phyloP scores from a whole-genome alignment of 2,113 vertebrate species.

The Prochilodus magdalenae region DNA sequence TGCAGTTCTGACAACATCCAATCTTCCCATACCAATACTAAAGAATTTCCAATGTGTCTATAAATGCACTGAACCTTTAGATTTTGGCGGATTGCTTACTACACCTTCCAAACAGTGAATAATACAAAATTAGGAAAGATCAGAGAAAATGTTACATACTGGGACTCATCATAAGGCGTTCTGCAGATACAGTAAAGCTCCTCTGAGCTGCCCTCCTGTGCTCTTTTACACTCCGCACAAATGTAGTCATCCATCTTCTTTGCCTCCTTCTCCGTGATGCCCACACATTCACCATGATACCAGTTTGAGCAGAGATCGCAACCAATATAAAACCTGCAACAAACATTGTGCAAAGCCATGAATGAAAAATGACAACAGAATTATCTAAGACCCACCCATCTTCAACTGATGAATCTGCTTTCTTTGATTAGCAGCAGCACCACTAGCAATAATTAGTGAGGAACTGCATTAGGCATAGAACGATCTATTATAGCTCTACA shows the following conservation, averaged over 20 bases:
- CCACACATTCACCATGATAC: slow-evolving; percentile 98
- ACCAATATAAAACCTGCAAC: slow-evolving; percentile 97
- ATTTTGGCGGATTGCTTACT: too few relatives aligned
- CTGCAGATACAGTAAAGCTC: slow-evolving; percentile 82
- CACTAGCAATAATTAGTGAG: neutral
- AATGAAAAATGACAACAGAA: neutral
- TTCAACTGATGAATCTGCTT: too few relatives aligned
- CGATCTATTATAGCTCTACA: neutral
- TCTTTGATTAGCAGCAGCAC: too few relatives aligned
- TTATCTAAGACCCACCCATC: neutral
- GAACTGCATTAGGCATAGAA: too few relatives aligned
- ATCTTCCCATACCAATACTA: too few relatives aligned
- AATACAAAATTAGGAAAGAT: neutral
- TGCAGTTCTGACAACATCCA: neutral
- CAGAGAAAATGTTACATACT: slow-evolving; percentile 66
- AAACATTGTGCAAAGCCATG: neutral
- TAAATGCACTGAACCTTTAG: too few relatives aligned
- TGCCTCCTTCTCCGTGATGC: slow-evolving; percentile 99
- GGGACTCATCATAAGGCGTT: slow-evolving; percentile 79
- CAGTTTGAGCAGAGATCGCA: slow-evolving; percentile 99
- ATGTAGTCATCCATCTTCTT: slow-evolving; percentile 99
- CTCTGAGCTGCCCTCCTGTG: slow-evolving; percentile 96
- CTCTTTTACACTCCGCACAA: slow-evolving; percentile 96
- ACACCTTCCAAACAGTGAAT: too few relatives aligned
- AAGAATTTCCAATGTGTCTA: too few relatives aligned